Base-by-base conservation (phyloP, 2,888 invertebrate genomes). In the Molorchus minor region DNA sequence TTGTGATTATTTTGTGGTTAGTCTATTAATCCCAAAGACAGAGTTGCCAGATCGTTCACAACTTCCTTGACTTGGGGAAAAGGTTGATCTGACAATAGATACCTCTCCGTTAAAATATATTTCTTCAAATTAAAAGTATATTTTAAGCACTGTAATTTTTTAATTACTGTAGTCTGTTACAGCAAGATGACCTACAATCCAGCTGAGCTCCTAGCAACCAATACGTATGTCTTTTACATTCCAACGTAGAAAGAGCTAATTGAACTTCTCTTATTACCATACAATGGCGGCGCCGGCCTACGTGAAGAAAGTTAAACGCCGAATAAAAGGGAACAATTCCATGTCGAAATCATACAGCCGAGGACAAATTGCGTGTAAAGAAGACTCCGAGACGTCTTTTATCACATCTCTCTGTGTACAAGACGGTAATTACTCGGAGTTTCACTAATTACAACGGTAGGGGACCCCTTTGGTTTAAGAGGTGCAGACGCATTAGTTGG, bases 131-230 rank as follows among this genome's bases (percentile, higher is more conserved):
- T 3, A 3, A 3, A 25, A 3, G 25, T 8, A 5, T 3, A 25
- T 25, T 25, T 3, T 5, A 3, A 3, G 25, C 3, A 25, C 3
- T 25, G 3, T 3, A 25, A 25, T 25, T 25, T 5, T 25, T 25
- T 25, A 25, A 25, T 19, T 16, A 10, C 19, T 8, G 3, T 40
- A n/a, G 40, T 40, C 40, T 40, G 21, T 15, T 12, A 15, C n/a
- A 15, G 71, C 70, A 72, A 70, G 43, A 43, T 21, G 53, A 29
- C 29, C 19, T 33, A 53, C 53, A 35, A 43, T 19, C 12, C n/a
- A n/a, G n/a, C n/a, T n/a, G n/a, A n/a, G n/a, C n/a, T n/a, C n/a
- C n/a, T n/a, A n/a, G n/a, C n/a, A n/a, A n/a, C n/a, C n/a, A n/a
- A n/a, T 53, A 53, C 43, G 19, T 40, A 20, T 55, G 36, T 43